Evolutionary conservation across 2,113 vertebrate species (phyloP).

Genomic region (Glaucidium brasilianum): DNA sequence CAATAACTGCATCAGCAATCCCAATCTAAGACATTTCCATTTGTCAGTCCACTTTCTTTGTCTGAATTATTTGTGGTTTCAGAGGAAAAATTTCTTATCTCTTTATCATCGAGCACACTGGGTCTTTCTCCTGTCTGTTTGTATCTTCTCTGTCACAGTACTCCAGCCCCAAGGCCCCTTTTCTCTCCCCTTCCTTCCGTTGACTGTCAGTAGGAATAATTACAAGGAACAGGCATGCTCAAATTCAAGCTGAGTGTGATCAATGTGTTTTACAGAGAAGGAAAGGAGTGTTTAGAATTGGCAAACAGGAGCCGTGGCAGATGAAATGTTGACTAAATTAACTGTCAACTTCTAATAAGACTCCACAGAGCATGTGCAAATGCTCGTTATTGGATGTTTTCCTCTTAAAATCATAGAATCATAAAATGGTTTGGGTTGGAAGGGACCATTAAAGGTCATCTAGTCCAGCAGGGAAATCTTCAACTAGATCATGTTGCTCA

Average conservation of each 20-base stretch:
- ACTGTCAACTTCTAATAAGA: background rate
- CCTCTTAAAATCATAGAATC: background rate
- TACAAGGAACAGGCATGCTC: conserved; percentile 12
- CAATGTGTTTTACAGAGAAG: background rate
- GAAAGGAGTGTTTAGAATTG: background rate
- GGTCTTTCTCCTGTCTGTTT: conserved; percentile 39
- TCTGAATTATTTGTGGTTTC: conserved; percentile 19
- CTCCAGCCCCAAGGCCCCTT: conserved; percentile 23
- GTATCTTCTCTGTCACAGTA: background rate
- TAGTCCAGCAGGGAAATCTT: background rate
- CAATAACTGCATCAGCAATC: background rate
- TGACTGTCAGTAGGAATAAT: conserved; percentile 49
- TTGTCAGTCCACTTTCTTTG: background rate
- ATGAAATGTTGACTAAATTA: background rate
- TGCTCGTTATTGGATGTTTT: background rate
- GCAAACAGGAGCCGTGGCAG: background rate
- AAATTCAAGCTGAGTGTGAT: conserved; percentile 27
- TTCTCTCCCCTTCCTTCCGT: conserved; percentile 32
- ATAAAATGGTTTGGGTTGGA: background rate
- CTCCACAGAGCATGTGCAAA: background rate
- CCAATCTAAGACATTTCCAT: background rate
- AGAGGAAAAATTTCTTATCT: background rate
- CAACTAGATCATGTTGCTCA: background rate
- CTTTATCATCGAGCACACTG: background rate
- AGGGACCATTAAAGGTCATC: background rate